Base-by-base conservation (phyloP, 2,888 invertebrate species). In the Dryobotodes eremita region DNA sequence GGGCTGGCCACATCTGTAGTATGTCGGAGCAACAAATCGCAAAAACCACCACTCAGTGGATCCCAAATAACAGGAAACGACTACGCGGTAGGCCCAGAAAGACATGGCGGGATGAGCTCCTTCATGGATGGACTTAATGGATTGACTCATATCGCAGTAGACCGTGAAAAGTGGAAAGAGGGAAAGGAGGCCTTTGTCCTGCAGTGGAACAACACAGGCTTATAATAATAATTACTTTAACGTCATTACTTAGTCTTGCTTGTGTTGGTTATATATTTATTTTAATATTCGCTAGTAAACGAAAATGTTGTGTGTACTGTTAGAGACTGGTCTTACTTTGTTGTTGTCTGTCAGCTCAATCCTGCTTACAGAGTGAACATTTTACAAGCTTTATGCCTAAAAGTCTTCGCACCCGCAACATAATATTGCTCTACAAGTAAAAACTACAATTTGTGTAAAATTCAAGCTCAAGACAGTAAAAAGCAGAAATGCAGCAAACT, bases 391-490 rank as follows among this genome's bases (percentile, higher is more conserved):
- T 57, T 6, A 48, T 36, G 13, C 36, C 36, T 36, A 0, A 20
- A 68, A 57, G 5, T 57, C 36, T 46, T 76, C 53, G 11, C 13
- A 31, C 17, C 0, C 2, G 23, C 26, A 59, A 59, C 64, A 36
- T 69, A 48, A 59, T 36, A 69, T 15, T 17, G 23, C 3, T 55
- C 3, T 26, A 26, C 57, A 36, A 83, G 26, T 36, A 15, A 59
- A 77, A 53, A 17, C 46, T 26, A 59, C 57, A 65, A 50, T 59
- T 36, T 59, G 62, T 80, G 50, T 57, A 57, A 64, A 75, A 79
- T 53, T 23, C 26, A 46, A 59, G 69, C 83, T 77, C 31, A 26
- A 59, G 46, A 17, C 10, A 26, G 31, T 64, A 77, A 53, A 83
- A 64, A 65, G 8, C 53, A 64, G 36, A 72, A 79, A 66, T 36